Conservation (phyloP, 2,888 invertebrate genomes). For the Phaedon cochleariae region DNA sequence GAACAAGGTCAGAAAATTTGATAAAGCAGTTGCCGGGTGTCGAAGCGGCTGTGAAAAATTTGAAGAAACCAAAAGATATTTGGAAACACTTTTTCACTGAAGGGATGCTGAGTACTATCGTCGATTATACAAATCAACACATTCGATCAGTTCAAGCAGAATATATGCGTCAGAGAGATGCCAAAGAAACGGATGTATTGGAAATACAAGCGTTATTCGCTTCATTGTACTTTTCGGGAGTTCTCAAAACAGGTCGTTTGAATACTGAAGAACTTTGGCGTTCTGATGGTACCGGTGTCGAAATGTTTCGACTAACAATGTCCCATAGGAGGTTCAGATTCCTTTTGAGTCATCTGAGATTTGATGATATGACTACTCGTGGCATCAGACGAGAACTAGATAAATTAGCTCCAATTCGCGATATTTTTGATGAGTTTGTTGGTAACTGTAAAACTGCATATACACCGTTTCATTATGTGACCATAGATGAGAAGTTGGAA, state of each 20-base stretch:
- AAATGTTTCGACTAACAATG: conserved; percentile 14
- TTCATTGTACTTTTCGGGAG: not conserved
- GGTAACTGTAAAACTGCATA: not conserved
- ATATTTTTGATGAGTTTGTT: not conserved
- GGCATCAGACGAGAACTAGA: too few relatives aligned
- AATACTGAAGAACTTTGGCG: not conserved
- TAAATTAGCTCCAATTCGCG: not conserved
- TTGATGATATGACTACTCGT: too few relatives aligned
- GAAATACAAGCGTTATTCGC: not conserved
- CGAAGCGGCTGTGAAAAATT: not conserved
- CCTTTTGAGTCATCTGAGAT: too few relatives aligned
- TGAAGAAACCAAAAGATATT: not conserved
- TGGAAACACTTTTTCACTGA: not conserved
- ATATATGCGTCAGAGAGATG: not conserved
- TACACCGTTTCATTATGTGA: not conserved
- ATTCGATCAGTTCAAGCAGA: not conserved
- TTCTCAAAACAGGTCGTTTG: not conserved
- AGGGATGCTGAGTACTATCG: not conserved
- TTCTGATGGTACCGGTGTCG: conserved; percentile 11
- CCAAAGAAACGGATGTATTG: not conserved
- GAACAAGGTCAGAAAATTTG: not conserved
- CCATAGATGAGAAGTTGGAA: conserved; percentile 21
- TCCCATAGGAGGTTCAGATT: too few relatives aligned
- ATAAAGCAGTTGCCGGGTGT: not conserved
- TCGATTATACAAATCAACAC: not conserved